Percentiles rank a stretch among this genome's conserved stretches.
These are phyloP conservation scores for Bufotes viridis DNA, from an alignment of 2,797 vertebrate genomes.

Conservation along the genomic window DNA sequence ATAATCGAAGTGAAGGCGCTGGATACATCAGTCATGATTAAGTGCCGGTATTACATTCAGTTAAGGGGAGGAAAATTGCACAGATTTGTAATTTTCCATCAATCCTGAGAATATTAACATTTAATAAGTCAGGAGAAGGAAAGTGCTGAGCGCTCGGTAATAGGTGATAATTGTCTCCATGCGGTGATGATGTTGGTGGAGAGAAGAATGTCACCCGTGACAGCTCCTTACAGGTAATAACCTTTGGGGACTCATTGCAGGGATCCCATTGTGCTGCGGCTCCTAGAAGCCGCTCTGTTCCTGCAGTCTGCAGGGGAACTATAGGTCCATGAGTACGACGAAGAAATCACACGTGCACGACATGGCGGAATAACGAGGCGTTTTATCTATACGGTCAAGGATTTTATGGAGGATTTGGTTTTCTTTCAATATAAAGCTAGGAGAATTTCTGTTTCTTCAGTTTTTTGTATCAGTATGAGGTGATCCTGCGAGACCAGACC, in stretches of 20 bases:
- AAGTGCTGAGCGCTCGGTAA: conserved; percentile 30
- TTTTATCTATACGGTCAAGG: too few species aligned
- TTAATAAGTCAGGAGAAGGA: neutral
- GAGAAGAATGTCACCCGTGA: neutral
- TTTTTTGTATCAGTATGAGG: too few species aligned
- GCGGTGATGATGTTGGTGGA: neutral
- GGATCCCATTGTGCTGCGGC: neutral
- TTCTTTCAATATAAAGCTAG: too few species aligned
- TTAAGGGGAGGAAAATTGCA: conserved; percentile 2
- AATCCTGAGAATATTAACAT: conserved; percentile 43
- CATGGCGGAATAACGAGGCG: too few species aligned
- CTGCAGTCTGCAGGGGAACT: neutral
- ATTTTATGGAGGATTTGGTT: too few species aligned
- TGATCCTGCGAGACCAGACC: too few species aligned
- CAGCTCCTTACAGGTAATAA: neutral
- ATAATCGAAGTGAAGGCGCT: neutral
- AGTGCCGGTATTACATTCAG: conserved; percentile 31
- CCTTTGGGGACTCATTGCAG: neutral
- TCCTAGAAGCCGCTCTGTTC: neutral
- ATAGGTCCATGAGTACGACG: too few species aligned
- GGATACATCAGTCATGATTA: conserved; percentile 31
- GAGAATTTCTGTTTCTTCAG: too few species aligned
- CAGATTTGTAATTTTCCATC: conserved; percentile 25
- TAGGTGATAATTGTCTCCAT: conserved; percentile 44
- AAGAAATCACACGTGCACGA: neutral